Evolutionary conservation across 2,113 vertebrate genomes (phyloP).

Genomic region (Oriolus oriolus): DNA sequence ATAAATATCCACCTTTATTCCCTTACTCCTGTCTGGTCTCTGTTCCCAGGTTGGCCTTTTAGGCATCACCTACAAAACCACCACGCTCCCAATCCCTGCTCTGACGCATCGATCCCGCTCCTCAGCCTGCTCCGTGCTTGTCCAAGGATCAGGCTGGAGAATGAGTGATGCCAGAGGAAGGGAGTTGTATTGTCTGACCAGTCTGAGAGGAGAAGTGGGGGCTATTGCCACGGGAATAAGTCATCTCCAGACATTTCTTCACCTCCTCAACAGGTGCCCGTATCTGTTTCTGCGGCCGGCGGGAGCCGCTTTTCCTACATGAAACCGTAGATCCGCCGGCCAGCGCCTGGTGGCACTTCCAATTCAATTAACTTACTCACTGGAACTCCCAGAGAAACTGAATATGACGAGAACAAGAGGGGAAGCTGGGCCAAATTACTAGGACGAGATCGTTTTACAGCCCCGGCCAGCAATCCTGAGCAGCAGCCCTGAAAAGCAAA

Average conservation of each 20-base stretch:
- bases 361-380: conserved; percentile 71
- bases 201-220: neutral
- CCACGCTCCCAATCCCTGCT: neutral
- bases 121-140: neutral
- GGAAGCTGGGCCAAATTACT: conserved; percentile 70
- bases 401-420: conserved; percentile 70
- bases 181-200: neutral
- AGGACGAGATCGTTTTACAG: conserved; percentile 73
- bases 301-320: conserved; percentile 22
- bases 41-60: no score
- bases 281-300: conserved; percentile 51
- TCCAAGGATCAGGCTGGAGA: neutral
- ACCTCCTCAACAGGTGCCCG: conserved; percentile 47
- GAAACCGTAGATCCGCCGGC: conserved; percentile 41
- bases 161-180: neutral
- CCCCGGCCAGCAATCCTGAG: conserved; percentile 58
- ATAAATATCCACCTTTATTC: no score
- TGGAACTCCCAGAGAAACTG: conserved; percentile 63
- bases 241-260: conserved; percentile 16
- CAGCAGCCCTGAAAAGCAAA: conserved; percentile 78
- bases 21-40: no score
- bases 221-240: neutral
- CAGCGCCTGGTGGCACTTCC: conserved; percentile 37
- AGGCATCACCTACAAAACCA: neutral
- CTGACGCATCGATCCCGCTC: neutral